A percentile compares a stretch with the other conserved stretches of the same genome.
Evolutionary conservation across 2,113 vertebrate species (phyloP).

Genomic region (Nicator chloris): DNA sequence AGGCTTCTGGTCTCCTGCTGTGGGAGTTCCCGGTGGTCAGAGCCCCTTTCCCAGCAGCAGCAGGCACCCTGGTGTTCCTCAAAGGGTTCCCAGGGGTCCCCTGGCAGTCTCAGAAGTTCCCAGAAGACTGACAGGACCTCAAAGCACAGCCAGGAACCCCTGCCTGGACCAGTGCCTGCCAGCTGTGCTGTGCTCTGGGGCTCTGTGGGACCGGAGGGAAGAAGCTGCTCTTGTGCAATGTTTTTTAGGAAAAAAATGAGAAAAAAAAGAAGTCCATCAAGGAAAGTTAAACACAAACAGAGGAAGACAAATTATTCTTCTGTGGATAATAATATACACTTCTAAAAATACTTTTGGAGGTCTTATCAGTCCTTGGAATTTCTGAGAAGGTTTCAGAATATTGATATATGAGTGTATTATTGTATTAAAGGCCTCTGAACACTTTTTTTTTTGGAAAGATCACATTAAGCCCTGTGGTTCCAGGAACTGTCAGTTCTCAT

Average conservation of each 20-base stretch:
- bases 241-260: neutral
- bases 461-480: neutral
- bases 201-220: neutral
- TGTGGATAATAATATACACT: neutral
- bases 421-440: neutral
- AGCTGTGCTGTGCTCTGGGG: neutral
- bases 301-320: neutral
- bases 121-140: neutral
- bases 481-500: neutral
- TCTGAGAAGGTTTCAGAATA: neutral
- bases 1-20: neutral
- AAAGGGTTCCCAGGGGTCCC: neutral
- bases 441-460: neutral
- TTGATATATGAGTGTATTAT: neutral
- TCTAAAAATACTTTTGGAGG: slow-evolving; percentile 34
- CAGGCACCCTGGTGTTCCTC: neutral
- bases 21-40: neutral
- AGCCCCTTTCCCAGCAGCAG: neutral
- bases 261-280: neutral
- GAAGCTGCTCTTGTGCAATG: neutral
- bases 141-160: neutral
- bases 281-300: neutral
- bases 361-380: slow-evolving; percentile 29
- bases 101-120: neutral
- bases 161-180: neutral